These are phyloP conservation scores for Anoplius nigerrimus DNA, from an alignment of 2,888 invertebrate species.

Conservation along the genomic window DNA sequence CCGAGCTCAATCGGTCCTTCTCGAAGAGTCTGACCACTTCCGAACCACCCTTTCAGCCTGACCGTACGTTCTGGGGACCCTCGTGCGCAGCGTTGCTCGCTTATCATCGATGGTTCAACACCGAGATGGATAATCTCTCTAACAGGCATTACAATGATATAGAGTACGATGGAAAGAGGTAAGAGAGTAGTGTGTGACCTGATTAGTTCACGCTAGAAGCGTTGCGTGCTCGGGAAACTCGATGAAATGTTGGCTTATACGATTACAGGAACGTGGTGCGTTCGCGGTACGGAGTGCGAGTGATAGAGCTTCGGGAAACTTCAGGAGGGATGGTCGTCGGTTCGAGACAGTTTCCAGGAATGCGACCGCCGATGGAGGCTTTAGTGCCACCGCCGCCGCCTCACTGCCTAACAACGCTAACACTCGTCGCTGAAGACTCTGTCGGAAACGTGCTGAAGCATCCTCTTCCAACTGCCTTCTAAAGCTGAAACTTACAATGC, in stretches of 20 bases:
- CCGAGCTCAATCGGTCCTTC: constrained; percentile 70
- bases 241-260: neutral
- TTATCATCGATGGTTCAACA: constrained; percentile 77
- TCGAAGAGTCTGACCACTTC: constrained; percentile 57
- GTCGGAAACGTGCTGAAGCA: constrained; percentile 82
- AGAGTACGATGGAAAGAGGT: constrained; percentile 70
- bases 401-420: constrained; percentile 71
- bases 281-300: constrained; percentile 69
- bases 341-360: constrained; percentile 68
- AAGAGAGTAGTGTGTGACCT: constrained; percentile 2
- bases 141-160: constrained; percentile 57
- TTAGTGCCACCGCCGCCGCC: constrained; percentile 68
- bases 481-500: constrained; percentile 49
- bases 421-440: constrained; percentile 82
- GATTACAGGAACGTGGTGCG: constrained; percentile 67
- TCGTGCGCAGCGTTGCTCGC: constrained; percentile 70
- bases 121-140: constrained; percentile 62
- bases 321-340: constrained; percentile 70
- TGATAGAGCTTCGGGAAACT: constrained; percentile 70
- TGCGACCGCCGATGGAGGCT: constrained; percentile 68
- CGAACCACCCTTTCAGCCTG: constrained; percentile 55
- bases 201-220: neutral
- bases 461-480: constrained; percentile 77
- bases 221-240: neutral
- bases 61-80: constrained; percentile 70